A percentile compares a stretch with the other conserved stretches of the same genome.
Conservation (phyloP, 2,888 invertebrate genomes). For the Pyrocoelia pectoralis region DNA sequence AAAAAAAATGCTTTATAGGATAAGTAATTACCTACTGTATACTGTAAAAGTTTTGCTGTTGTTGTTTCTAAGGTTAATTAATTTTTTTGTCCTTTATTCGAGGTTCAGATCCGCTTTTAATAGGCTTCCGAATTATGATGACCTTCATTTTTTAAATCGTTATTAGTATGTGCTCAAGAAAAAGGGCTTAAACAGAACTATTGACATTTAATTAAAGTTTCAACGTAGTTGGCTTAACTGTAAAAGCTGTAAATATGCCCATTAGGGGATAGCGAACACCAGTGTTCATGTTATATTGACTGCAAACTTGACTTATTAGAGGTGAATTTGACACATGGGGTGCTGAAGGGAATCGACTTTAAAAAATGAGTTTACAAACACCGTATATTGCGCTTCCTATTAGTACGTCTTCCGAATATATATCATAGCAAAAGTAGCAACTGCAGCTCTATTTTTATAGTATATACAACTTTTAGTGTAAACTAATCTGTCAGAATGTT, state of each 20-base stretch:
- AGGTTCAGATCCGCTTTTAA: too few relatives aligned
- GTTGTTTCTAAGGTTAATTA: too few relatives aligned
- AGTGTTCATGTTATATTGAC: conserved; percentile 51
- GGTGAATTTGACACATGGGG: conserved; percentile 59
- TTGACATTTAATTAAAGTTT: too few relatives aligned
- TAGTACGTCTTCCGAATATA: conserved; percentile 35
- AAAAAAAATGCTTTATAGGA: too few relatives aligned
- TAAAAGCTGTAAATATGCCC: background rate
- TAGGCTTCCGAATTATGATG: too few relatives aligned
- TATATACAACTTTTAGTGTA: conserved; percentile 12
- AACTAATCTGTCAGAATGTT: conserved; percentile 21
- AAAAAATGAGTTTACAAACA: conserved; percentile 58
- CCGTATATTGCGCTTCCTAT: conserved; percentile 44
- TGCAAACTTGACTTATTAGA: conserved; percentile 57
- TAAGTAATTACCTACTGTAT: too few relatives aligned
- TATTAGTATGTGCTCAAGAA: too few relatives aligned
- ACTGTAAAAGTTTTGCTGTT: too few relatives aligned
- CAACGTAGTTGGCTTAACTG: background rate
- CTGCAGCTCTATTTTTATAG: conserved; percentile 27
- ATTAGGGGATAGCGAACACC: conserved; percentile 37
- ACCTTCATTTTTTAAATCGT: too few relatives aligned
- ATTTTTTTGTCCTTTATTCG: too few relatives aligned
- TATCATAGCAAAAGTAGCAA: conserved; percentile 26
- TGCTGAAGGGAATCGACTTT: conserved; percentile 53
- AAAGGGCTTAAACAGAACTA: too few relatives aligned